Evolutionary conservation across 2,888 invertebrate genomes (phyloP).

Genomic region (Pristionchus mayeri): DNA sequence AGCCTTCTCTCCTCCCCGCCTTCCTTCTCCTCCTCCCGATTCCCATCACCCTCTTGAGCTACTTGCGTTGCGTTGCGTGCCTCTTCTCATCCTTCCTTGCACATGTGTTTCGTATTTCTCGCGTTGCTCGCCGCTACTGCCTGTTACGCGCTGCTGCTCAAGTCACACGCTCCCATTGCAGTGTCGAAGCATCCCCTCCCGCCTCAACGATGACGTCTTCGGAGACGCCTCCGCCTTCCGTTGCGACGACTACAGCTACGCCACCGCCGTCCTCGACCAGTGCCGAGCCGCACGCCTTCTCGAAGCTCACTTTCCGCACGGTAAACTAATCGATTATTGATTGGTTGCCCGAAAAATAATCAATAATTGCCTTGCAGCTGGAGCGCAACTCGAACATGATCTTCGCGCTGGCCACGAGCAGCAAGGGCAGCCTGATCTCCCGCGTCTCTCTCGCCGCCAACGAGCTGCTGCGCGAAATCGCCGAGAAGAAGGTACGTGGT

Average conservation of each 20-base stretch:
- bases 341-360: neutral
- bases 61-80: neutral
- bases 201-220: constrained; percentile 2
- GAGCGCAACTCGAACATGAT: neutral
- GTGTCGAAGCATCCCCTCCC: neutral
- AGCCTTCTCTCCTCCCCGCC: neutral
- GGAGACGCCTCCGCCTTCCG: neutral
- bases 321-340: neutral
- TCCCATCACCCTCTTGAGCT: neutral
- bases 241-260: neutral
- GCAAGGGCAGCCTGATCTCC: neutral
- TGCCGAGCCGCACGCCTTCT: neutral
- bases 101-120: neutral
- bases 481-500: neutral
- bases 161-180: neutral
- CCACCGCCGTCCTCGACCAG: neutral
- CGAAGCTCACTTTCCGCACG: neutral
- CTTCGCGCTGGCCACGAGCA: neutral
- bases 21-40: neutral
- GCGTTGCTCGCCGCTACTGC: neutral
- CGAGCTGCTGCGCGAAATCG: constrained; percentile 30
- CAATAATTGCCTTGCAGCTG: neutral
- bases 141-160: neutral
- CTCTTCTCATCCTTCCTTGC: neutral
- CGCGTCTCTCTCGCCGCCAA: constrained; percentile 1